Conservation (phyloP, 1,140 invertebrate species). For the Caenorhabditis latens region DNA sequence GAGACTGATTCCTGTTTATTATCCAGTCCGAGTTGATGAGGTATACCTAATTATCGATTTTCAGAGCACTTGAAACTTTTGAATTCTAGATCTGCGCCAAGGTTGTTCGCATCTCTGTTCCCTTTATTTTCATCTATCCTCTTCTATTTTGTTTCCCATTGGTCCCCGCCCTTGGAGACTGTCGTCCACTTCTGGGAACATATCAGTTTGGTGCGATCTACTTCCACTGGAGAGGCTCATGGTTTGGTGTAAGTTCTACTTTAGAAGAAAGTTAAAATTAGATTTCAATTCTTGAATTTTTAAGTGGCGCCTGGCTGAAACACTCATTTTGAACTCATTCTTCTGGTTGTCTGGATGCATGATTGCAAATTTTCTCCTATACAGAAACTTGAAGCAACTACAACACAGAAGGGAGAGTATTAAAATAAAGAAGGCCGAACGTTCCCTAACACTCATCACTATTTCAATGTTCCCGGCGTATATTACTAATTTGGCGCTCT, state of each 20-base stretch:
- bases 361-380: background rate
- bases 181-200: conserved; percentile 7
- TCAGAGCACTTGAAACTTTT: background rate
- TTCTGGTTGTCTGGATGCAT: background rate
- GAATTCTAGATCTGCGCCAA: background rate
- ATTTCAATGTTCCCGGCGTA: background rate
- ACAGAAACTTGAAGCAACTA: background rate
- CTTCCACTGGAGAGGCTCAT: background rate
- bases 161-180: background rate
- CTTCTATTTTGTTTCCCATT: background rate
- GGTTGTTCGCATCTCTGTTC: background rate
- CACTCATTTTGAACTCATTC: background rate
- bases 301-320: background rate
- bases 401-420: background rate
- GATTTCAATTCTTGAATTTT: background rate
- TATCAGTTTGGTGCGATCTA: conserved; percentile 25
- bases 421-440: background rate
- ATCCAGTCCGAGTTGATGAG: background rate
- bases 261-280: background rate
- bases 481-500: background rate
- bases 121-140: background rate
- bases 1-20: background rate
- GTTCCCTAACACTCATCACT: background rate
- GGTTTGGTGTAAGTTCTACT: background rate
- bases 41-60: background rate